These are phyloP conservation scores for Caenorhabditis sp. DNA, from an alignment of 2,888 invertebrate species.

Conservation along the genomic window DNA sequence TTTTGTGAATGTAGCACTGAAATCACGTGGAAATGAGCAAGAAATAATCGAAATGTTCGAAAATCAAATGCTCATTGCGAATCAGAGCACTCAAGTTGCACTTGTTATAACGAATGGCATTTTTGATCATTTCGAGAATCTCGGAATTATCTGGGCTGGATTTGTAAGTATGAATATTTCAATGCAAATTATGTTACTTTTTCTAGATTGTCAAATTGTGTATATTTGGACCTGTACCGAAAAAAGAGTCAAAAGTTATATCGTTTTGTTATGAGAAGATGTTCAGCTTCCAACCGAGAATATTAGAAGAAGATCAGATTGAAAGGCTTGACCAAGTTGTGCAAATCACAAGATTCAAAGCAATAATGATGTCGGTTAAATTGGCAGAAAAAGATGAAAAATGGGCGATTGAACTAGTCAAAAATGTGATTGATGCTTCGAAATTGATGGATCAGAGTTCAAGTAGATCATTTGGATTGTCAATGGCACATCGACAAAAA, in stretches of 20 bases:
- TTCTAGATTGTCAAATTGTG: constrained; percentile 40
- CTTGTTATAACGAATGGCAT: constrained; percentile 41
- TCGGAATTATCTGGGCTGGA: constrained; percentile 28
- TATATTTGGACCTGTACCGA: constrained; percentile 56
- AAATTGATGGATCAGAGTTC: constrained; percentile 40
- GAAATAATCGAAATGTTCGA: constrained; percentile 24
- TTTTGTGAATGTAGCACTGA: constrained; percentile 33
- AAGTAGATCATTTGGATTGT: constrained; percentile 61
- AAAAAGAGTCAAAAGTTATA: constrained; percentile 46
- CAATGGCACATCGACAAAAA: constrained; percentile 61
- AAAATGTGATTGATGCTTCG: constrained; percentile 31
- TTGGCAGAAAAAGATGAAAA: constrained; percentile 3
- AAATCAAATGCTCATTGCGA: constrained; percentile 29
- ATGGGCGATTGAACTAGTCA: constrained; percentile 16
- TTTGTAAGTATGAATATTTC: constrained; percentile 3
- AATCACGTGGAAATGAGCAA: constrained; percentile 1
- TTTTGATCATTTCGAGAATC: constrained; percentile 8
- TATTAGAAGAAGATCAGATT: constrained; percentile 14
- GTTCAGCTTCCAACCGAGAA: constrained; percentile 8
- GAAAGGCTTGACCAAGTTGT: constrained; percentile 44
- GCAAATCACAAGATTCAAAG: constrained; percentile 40
- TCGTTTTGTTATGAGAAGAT: constrained; percentile 22
- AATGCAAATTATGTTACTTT: not conserved
- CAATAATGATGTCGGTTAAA: constrained; percentile 22
- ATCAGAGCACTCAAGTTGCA: constrained; percentile 41